These are phyloP conservation scores for Mareca strepera DNA, from an alignment of 2,797 vertebrate genomes.

Conservation along the genomic window DNA sequence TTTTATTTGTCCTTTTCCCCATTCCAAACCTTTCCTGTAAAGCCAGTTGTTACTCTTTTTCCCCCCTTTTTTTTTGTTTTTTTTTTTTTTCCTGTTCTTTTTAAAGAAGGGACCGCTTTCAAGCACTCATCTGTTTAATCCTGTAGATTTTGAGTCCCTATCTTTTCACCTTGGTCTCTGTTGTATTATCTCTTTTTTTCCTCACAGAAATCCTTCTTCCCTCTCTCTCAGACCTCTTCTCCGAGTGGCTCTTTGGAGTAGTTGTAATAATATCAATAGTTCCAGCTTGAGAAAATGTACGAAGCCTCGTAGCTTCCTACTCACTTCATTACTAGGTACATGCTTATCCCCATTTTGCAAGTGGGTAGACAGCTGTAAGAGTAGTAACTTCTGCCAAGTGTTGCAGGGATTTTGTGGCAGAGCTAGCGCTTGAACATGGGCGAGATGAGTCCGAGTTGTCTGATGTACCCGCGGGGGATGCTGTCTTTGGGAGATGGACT, in stretches of 20 bases:
- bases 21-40: background rate
- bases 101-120: background rate
- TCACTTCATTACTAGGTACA: background rate
- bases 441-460: background rate
- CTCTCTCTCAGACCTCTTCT: background rate
- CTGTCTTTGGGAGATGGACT: background rate
- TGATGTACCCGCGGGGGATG: background rate
- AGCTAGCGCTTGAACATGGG: background rate
- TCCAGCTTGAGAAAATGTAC: slow-evolving; percentile 27
- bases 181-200: background rate
- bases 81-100: background rate
- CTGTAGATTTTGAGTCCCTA: background rate
- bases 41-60: background rate
- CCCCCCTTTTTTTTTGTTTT: background rate
- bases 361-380: background rate
- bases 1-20: background rate
- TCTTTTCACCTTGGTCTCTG: slow-evolving; percentile 20
- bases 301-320: slow-evolving; percentile 7
- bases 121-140: background rate
- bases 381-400: slow-evolving; percentile 4
- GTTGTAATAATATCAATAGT: slow-evolving; percentile 10
- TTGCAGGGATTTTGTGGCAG: background rate
- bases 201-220: slow-evolving; percentile 2
- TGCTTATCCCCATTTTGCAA: background rate
- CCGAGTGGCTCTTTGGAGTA: background rate